A percentile compares a stretch with the other conserved stretches of the same genome.
Conservation (phyloP, 2,113 vertebrate species). For the Peromyscus maniculatus region DNA sequence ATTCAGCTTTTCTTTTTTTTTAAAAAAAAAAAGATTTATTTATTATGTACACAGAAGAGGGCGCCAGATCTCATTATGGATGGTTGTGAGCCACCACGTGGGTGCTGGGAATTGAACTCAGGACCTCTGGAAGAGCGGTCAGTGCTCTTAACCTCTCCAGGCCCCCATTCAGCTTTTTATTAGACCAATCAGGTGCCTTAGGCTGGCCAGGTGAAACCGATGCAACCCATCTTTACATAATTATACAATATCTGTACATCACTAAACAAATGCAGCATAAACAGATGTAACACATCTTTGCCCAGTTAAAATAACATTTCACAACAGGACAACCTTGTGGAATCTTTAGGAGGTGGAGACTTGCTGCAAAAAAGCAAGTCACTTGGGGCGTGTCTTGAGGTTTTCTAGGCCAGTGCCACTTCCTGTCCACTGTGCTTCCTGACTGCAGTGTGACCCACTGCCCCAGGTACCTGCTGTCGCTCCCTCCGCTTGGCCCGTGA, state of each 20-base stretch:
- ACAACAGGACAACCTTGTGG: neutral
- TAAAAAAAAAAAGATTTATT: no score
- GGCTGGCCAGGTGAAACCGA: neutral
- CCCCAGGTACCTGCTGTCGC: no score
- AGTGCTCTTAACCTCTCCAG: no score
- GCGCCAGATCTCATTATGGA: no score
- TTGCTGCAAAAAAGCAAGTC: neutral
- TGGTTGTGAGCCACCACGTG: no score
- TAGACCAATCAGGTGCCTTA: neutral
- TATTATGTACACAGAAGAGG: no score
- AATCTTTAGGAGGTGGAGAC: neutral
- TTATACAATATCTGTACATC: neutral
- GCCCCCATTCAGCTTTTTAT: neutral
- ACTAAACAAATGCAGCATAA: neutral
- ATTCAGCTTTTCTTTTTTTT: neutral
- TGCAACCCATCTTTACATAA: neutral
- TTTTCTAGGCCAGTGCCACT: neutral
- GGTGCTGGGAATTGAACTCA: no score
- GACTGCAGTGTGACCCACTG: neutral
- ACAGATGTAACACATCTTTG: neutral
- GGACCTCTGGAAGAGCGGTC: no score
- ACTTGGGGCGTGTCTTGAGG: neutral
- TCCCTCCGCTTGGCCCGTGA: neutral
- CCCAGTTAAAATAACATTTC: neutral
- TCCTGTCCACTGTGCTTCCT: neutral